These are phyloP conservation scores for Microcaecilia unicolor DNA, from an alignment of 2,797 vertebrate genomes.

Conservation along the genomic window DNA sequence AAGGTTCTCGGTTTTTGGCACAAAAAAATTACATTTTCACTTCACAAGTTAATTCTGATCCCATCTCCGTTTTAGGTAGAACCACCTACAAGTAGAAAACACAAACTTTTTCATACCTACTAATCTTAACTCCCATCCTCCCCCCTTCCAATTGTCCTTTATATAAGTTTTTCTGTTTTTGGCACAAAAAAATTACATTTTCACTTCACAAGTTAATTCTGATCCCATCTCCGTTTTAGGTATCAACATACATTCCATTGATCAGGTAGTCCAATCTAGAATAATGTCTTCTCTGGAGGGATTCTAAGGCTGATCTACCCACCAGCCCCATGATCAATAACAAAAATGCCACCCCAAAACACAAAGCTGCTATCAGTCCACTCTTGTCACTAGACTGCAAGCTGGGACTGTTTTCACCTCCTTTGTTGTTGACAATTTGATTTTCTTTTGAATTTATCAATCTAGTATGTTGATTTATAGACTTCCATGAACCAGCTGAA, in stretches of 20 bases:
- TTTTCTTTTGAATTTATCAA: neutral
- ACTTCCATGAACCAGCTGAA: rapidly evolving
- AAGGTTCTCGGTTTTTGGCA: no score
- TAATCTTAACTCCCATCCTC: no score
- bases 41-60: no score
- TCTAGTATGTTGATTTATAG: neutral
- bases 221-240: no score
- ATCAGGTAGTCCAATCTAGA: constrained; percentile 81
- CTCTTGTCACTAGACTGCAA: constrained; percentile 51
- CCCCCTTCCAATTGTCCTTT: no score
- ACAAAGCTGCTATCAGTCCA: constrained; percentile 63
- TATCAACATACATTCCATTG: constrained; percentile 84
- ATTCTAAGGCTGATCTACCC: constrained; percentile 72
- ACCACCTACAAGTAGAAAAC: no score
- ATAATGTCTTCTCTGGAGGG: constrained; percentile 74
- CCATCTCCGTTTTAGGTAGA: no score
- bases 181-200: no score
- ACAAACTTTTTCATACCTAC: no score
- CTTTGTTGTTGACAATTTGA: neutral
- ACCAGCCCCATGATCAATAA: constrained; percentile 56
- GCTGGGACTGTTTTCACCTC: neutral
- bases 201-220: no score
- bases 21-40: no score
- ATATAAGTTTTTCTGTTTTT: no score
- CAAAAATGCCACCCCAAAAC: constrained; percentile 70